A percentile compares a stretch with the other conserved stretches of the same genome.
Evolutionary conservation across 2,113 vertebrate species (phyloP).

Genomic region (Grallaria varia): DNA sequence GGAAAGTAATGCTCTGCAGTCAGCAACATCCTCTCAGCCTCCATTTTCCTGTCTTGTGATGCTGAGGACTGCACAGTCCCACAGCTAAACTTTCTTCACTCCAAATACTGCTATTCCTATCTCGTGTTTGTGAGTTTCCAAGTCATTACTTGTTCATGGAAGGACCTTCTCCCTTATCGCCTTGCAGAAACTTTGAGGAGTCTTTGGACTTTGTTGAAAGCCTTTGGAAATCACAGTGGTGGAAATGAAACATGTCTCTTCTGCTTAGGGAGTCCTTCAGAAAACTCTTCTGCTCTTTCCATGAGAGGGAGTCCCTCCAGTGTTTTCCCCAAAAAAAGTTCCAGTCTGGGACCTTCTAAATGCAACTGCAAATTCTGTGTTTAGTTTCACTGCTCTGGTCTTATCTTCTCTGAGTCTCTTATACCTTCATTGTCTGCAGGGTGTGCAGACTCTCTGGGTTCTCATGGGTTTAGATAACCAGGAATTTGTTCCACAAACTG

Average conservation of each 20-base stretch:
- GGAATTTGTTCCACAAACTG: conserved; percentile 53
- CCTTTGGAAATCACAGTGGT: not conserved
- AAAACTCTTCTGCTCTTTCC: not conserved
- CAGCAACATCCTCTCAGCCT: not conserved
- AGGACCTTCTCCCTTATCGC: not conserved
- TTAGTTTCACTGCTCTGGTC: not conserved
- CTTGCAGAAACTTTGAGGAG: not conserved
- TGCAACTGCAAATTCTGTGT: not conserved
- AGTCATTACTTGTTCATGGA: not conserved
- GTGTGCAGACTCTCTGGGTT: not conserved
- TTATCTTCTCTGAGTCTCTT: conserved; percentile 4
- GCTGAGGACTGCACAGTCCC: not conserved
- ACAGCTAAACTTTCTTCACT: not conserved
- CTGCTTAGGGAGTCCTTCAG: not conserved
- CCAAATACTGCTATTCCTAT: not conserved
- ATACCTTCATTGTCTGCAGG: not conserved
- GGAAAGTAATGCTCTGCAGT: not conserved
- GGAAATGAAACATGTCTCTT: not conserved
- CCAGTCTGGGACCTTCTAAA: not conserved
- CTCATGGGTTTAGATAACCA: conserved; percentile 20
- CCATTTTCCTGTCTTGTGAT: not conserved
- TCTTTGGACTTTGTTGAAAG: not conserved
- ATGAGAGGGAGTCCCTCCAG: not conserved
- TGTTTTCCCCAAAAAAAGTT: not conserved
- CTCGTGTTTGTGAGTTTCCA: not conserved